Percentiles rank a stretch among this genome's conserved stretches.
Evolutionary conservation across 2,113 vertebrate species (phyloP).

Genomic region (Amblyornis subalaris): DNA sequence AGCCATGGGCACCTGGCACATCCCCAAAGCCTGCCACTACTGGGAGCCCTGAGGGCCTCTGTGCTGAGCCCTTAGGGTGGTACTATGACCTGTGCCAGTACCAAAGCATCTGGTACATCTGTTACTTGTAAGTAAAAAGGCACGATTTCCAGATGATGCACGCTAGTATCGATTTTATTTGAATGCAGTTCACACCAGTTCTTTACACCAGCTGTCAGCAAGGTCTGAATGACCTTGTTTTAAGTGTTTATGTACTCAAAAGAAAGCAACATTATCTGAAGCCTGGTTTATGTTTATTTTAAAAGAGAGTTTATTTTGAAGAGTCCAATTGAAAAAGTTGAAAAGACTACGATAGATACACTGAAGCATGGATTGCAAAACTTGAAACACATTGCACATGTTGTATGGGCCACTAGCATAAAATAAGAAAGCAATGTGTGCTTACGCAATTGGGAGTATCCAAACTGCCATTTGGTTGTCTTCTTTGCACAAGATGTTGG

Average conservation of each 20-base stretch:
- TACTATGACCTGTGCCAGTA: background rate
- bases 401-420: background rate
- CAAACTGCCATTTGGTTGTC: background rate
- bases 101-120: background rate
- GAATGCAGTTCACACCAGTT: conserved; percentile 13
- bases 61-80: background rate
- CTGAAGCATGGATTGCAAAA: background rate
- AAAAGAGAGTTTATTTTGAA: conserved; percentile 49
- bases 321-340: background rate
- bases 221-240: conserved; percentile 18
- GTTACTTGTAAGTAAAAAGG: background rate
- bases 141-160: background rate
- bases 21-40: background rate
- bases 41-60: background rate
- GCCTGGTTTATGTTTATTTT: conserved; percentile 21
- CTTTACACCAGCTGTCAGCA: conserved; percentile 20
- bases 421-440: background rate
- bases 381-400: background rate
- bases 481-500: conserved; percentile 19
- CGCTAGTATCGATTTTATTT: background rate
- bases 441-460: background rate
- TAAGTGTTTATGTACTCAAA: background rate
- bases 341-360: background rate
- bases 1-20: background rate
- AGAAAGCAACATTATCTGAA: conserved; percentile 31